These are phyloP conservation scores for Drosophila anomalata DNA, from an alignment of 2,888 invertebrate species.

Conservation along the genomic window DNA sequence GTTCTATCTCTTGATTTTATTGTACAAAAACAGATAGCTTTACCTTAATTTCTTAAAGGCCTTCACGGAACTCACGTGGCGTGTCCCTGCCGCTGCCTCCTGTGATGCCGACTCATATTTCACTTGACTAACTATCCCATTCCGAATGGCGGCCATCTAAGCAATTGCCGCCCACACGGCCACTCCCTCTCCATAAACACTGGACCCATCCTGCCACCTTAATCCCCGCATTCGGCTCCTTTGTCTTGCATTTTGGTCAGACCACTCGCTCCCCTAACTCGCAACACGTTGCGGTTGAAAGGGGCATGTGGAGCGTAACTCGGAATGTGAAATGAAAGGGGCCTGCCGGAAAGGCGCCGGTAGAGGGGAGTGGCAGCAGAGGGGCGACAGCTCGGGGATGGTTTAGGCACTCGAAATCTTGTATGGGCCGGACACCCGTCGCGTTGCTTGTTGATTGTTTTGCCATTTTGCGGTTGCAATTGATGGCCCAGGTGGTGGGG, in stretches of 20 bases:
- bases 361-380: background rate
- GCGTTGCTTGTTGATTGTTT: slow-evolving; percentile 73
- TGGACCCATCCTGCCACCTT: background rate
- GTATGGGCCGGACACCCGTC: slow-evolving; percentile 43
- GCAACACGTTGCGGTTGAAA: slow-evolving; percentile 44
- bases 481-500: slow-evolving; percentile 46
- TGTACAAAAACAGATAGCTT: background rate
- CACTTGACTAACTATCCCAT: slow-evolving; percentile 30
- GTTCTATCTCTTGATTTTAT: background rate
- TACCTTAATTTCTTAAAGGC: background rate
- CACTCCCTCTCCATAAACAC: background rate
- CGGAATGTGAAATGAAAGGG: slow-evolving; percentile 3
- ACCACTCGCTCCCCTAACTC: slow-evolving; percentile 37
- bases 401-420: slow-evolving; percentile 26
- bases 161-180: slow-evolving; percentile 35
- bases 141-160: slow-evolving; percentile 42
- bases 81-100: background rate
- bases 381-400: background rate
- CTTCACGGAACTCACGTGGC: background rate
- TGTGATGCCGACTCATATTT: slow-evolving; percentile 24
- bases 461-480: slow-evolving; percentile 73
- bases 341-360: background rate
- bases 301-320: slow-evolving; percentile 4
- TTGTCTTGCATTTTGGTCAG: slow-evolving; percentile 39
- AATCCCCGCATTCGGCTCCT: slow-evolving; percentile 20